Evolutionary conservation across 2,888 invertebrate species (phyloP).

Genomic region (Chaetogeoica ovagalla): DNA sequence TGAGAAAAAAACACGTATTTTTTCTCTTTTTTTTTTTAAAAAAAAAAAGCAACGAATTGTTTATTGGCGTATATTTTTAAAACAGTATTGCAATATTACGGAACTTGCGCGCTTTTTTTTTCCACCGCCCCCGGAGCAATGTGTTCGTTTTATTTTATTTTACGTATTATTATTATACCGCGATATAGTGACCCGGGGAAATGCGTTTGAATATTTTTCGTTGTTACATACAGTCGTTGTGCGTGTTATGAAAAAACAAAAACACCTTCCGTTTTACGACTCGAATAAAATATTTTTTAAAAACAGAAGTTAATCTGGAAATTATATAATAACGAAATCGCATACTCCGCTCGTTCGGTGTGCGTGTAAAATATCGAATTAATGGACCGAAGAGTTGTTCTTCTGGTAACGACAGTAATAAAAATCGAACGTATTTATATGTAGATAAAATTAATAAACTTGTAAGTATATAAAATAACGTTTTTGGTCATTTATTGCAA

Average conservation of each 20-base stretch:
- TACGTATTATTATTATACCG: neutral
- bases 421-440: neutral
- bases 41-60: too few species aligned
- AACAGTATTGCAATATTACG: too few species aligned
- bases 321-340: neutral
- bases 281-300: neutral
- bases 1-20: too few species aligned
- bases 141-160: neutral
- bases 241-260: too few species aligned
- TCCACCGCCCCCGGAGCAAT: too few species aligned
- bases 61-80: too few species aligned
- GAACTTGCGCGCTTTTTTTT: neutral
- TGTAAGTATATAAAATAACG: too few species aligned
- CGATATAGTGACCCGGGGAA: neutral
- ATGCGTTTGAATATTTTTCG: neutral
- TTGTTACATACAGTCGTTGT: too few species aligned
- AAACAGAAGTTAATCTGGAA: neutral
- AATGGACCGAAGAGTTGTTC: slow-evolving; percentile 10
- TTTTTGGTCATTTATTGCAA: neutral
- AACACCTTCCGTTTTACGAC: neutral
- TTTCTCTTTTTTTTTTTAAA: too few species aligned
- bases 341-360: neutral
- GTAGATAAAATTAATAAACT: neutral
- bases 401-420: neutral
- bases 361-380: neutral